A percentile compares a stretch with the other conserved stretches of the same genome.
These are phyloP conservation scores for Hassar affinis DNA, from an alignment of 2,113 vertebrate species.

Conservation along the genomic window DNA sequence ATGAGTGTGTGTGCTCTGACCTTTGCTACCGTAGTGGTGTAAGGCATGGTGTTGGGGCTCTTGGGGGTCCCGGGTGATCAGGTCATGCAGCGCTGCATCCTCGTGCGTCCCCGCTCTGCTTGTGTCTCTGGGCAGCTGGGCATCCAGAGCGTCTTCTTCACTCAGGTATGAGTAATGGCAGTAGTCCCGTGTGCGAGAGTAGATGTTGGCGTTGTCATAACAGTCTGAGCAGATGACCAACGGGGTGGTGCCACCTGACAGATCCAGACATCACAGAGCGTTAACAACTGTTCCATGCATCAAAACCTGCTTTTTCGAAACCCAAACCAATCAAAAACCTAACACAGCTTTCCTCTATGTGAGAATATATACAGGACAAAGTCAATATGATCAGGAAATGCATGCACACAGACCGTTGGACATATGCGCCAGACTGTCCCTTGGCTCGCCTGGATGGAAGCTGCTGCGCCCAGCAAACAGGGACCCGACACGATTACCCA, in stretches of 20 bases:
- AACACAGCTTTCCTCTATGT: neutral
- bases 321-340: neutral
- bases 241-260: conserved; percentile 65
- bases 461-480: conserved; percentile 72
- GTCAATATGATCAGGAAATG: neutral
- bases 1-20: conserved; percentile 64
- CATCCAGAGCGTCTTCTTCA: conserved; percentile 84
- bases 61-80: conserved; percentile 63
- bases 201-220: conserved; percentile 94
- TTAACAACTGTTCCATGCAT: neutral
- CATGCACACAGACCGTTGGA: conserved; percentile 59
- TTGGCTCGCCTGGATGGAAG: conserved; percentile 70
- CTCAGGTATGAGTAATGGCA: conserved; percentile 86
- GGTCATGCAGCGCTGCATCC: neutral
- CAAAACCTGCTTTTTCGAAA: neutral
- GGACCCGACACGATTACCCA: conserved; percentile 71
- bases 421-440: conserved; percentile 62
- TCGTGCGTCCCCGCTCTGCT: conserved; percentile 65
- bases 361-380: neutral
- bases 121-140: conserved; percentile 71
- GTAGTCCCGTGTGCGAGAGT: conserved; percentile 86
- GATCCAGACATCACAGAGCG: neutral
- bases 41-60: conserved; percentile 72
- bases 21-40: conserved; percentile 65
- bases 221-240: conserved; percentile 95